Evolutionary conservation across 2,113 vertebrate genomes (phyloP), one percentile per base, ranked within the genome.

Genomic region (pig (Sus scrofa)): DNA sequence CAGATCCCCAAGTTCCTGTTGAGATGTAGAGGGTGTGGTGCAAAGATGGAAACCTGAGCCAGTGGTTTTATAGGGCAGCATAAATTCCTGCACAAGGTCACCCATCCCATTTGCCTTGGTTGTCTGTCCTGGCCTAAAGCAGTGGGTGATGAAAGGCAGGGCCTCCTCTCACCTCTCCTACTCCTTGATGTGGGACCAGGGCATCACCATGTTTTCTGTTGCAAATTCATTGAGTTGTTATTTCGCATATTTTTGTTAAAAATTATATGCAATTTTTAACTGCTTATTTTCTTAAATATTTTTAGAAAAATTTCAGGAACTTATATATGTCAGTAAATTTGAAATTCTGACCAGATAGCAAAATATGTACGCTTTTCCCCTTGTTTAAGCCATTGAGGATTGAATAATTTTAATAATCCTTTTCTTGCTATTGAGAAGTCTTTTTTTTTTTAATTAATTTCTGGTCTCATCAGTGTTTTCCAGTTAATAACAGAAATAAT

Each of bases 361-460:
- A 77, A 95, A 81, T 84, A 88, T 26, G 58, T n/a, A 52, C 19
- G 58, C 32, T 52, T 95, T 91, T 85, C 15, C 14, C 37, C 54
- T 92, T 94, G 44, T 96, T 87, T 84, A 94, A 87, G 24, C 85
- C 22, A 7, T 88, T 93, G 54, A 86, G 13, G 74, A 19, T 65
- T 85, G 20, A 24, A 32, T 96, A 82, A 92, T 94, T 96, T 87
- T 90, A 90, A 24, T 92, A 89, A 94, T 92, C 50, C 24, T 75
- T 75, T 95, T 87, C 52, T 97, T 97, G 88, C 30, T 87, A 34
- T 75, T 62, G 24, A 79, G 54, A 18, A 60, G 6, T 74, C 13
- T 27, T 84, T 77, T 95, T 86, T 60, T 81, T 50, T 89, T 30
- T 0, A 79, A 83, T 71, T 20, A 71, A 2, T 82, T 68, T 92